Percentiles rank a stretch among this genome's conserved stretches.
These are phyloP conservation scores for Pseudomyrmex concolor DNA, from an alignment of 1,140 invertebrate genomes.

Conservation along the genomic window DNA sequence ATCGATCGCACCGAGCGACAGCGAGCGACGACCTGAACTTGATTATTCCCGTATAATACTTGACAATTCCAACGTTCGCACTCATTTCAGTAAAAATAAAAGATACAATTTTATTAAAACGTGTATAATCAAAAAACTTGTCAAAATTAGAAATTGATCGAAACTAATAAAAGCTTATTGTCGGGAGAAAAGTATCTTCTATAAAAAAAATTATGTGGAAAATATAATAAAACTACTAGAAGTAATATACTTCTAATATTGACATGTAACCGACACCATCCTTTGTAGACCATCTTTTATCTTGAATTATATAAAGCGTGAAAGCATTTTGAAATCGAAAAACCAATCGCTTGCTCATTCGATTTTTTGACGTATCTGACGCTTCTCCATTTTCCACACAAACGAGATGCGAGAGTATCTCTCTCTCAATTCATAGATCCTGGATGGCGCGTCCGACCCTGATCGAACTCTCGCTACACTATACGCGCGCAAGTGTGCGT, in stretches of 20 bases:
- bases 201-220: no score
- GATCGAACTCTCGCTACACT: slow-evolving; percentile 65
- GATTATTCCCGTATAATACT: neutral
- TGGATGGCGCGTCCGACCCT: slow-evolving; percentile 48
- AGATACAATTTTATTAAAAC: neutral
- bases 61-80: neutral
- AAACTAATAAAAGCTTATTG: no score
- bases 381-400: neutral
- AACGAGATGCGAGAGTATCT: neutral
- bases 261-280: no score
- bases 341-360: neutral
- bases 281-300: no score
- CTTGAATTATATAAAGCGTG: neutral
- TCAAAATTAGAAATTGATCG: neutral
- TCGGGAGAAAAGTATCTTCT: neutral
- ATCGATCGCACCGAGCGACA: slow-evolving; percentile 28
- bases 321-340: neutral
- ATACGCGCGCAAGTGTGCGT: slow-evolving; percentile 28
- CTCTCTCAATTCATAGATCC: neutral
- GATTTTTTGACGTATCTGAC: neutral
- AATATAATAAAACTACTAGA: no score
- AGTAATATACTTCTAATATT: no score
- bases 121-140: neutral
- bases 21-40: neutral
- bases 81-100: neutral